Evolutionary conservation across 2,113 vertebrate genomes (phyloP).

Genomic region (Papio anubis): DNA sequence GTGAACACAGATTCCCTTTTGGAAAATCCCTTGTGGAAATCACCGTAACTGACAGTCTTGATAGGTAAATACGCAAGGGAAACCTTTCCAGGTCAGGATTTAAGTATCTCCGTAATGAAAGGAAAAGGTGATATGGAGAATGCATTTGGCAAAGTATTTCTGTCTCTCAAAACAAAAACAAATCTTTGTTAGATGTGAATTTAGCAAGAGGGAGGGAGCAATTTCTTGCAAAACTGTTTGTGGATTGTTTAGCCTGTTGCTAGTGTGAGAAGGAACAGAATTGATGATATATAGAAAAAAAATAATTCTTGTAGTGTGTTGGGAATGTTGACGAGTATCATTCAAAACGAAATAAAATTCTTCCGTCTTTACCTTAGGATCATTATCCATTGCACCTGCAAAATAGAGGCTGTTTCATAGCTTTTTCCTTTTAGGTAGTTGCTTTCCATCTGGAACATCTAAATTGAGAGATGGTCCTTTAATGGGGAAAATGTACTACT

Average conservation of each 20-base stretch:
- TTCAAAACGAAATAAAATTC: not conserved
- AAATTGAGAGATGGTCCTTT: not conserved
- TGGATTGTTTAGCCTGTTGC: conserved; percentile 39
- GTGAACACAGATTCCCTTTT: conserved; percentile 48
- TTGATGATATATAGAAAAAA: not conserved
- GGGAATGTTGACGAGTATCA: conserved; percentile 4
- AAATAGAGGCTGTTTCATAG: not conserved
- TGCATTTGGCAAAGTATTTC: not conserved
- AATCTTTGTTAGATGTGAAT: not conserved
- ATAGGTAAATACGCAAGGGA: not conserved
- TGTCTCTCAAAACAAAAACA: conserved; percentile 33
- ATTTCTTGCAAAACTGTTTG: conserved; percentile 23
- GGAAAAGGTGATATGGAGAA: not conserved
- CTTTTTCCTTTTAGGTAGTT: conserved; percentile 28
- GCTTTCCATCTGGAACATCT: conserved; percentile 2
- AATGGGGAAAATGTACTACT: not conserved
- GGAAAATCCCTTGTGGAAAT: conserved; percentile 68
- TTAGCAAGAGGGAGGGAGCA: not conserved
- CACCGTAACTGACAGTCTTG: not conserved
- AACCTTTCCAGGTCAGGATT: not conserved
- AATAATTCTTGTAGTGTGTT: not conserved
- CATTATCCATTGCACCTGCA: not conserved
- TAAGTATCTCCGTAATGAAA: conserved; percentile 1
- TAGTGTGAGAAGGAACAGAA: conserved; percentile 1
- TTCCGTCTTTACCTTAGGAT: not conserved